phyloP scores from a whole-genome alignment of 2,888 invertebrate genomes.

The Corythucha ciliata region DNA sequence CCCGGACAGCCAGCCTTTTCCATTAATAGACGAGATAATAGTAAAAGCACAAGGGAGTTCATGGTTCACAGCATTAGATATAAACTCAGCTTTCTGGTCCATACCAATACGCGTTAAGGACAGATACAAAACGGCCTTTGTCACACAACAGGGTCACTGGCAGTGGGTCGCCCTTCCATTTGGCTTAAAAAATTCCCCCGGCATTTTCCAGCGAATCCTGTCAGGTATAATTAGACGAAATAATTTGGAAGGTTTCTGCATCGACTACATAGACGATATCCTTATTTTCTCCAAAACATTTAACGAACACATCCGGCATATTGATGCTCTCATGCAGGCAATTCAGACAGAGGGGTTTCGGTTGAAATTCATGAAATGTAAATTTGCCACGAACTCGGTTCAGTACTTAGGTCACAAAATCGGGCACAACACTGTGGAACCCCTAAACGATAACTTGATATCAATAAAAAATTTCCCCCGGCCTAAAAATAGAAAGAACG shows the following conservation, averaged over 20 bases:
- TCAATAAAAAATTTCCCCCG: constrained; percentile 18
- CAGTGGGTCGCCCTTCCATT: constrained; percentile 33
- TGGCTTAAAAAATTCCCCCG: constrained; percentile 27
- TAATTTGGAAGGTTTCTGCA: constrained; percentile 25
- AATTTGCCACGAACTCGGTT: constrained; percentile 15
- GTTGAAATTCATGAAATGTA: constrained; percentile 21
- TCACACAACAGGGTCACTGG: constrained; percentile 33
- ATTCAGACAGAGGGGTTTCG: constrained; percentile 21
- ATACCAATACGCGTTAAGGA: constrained; percentile 31
- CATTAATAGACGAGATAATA: constrained; percentile 24
- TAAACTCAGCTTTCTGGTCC: constrained; percentile 29
- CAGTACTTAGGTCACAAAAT: constrained; percentile 24
- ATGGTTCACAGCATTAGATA: constrained; percentile 28
- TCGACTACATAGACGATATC: constrained; percentile 34
- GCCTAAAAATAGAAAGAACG: constrained; percentile 18
- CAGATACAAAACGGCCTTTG: constrained; percentile 33
- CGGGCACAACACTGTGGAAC: constrained; percentile 15
- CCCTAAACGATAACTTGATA: constrained; percentile 16
- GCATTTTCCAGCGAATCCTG: constrained; percentile 29
- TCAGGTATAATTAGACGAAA: constrained; percentile 27
- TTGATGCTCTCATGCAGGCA: constrained; percentile 21
- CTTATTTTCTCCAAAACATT: constrained; percentile 32
- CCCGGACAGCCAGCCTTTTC: constrained; percentile 26
- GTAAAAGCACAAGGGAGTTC: constrained; percentile 23
- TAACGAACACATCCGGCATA: constrained; percentile 30